These are phyloP conservation scores for Caenorhabditis macrosperma DNA, from an alignment of 2,888 invertebrate species.

Conservation along the genomic window DNA sequence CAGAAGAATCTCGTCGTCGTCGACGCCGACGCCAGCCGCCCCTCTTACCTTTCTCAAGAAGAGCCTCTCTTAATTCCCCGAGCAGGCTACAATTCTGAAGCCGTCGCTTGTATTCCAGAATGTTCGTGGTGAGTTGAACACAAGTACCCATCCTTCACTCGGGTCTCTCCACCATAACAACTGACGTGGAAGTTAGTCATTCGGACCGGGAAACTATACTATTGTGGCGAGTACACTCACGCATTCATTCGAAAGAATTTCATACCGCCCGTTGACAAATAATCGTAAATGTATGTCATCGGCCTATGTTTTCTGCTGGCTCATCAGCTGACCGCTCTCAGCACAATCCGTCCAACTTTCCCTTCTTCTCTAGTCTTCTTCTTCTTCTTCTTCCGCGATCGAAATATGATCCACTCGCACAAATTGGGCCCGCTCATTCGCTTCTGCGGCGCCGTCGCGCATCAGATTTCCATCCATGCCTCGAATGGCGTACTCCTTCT, in stretches of 20 bases:
- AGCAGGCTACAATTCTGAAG: conserved; percentile 45
- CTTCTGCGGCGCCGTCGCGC: conserved; percentile 31
- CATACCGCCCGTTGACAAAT: conserved; percentile 19
- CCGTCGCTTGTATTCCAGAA: conserved; percentile 40
- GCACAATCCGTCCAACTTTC: conserved; percentile 31
- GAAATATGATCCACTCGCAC: conserved; percentile 48
- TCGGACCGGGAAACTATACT: conserved; percentile 12
- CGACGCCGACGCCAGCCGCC: too few species aligned
- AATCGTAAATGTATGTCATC: conserved; percentile 52
- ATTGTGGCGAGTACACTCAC: background rate
- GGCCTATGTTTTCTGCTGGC: background rate
- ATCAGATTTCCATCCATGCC: conserved; percentile 36
- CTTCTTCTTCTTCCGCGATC: conserved; percentile 11
- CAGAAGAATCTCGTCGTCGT: conserved; percentile 2
- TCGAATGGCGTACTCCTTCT: conserved; percentile 1
- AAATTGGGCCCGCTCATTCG: conserved; percentile 52
- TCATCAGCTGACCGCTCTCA: conserved; percentile 43
- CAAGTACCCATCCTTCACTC: too few species aligned
- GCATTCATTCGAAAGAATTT: conserved; percentile 30
- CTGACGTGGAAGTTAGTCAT: background rate
- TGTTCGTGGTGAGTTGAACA: conserved; percentile 47
- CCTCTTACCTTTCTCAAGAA: conserved; percentile 1
- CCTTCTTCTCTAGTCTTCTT: conserved; percentile 3
- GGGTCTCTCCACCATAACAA: background rate
- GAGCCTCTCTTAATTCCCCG: conserved; percentile 17